Conservation (phyloP, 2,113 vertebrate genomes). For the Fulmarus glacialis region DNA sequence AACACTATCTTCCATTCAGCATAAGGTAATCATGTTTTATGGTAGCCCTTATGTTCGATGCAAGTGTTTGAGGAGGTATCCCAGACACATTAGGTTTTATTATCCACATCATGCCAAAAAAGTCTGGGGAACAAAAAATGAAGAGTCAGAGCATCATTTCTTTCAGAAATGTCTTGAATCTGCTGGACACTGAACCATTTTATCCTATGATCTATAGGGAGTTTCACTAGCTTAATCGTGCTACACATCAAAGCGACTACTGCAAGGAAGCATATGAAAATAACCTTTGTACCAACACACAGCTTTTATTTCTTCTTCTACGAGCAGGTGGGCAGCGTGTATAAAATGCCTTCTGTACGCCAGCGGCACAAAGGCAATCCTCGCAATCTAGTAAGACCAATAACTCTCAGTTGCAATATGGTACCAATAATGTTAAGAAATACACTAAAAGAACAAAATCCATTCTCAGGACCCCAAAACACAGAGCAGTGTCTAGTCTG, state of each 20-base stretch:
- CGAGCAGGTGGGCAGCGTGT: rapidly evolving
- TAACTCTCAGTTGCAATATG: neutral
- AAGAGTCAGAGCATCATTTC: neutral
- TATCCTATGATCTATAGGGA: neutral
- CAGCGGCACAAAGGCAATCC: neutral
- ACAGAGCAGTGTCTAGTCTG: rapidly evolving
- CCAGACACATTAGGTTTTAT: neutral
- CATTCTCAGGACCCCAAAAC: neutral
- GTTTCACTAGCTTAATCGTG: neutral
- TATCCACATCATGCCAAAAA: rapidly evolving
- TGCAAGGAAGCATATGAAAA: neutral
- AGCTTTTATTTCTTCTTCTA: neutral
- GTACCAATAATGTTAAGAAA: neutral
- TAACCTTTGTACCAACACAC: neutral
- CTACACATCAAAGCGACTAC: neutral
- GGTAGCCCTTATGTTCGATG: rapidly evolving
- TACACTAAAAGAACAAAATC: neutral
- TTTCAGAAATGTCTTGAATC: neutral
- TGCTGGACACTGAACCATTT: neutral
- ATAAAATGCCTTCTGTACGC: neutral
- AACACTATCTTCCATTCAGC: neutral
- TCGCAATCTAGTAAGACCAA: neutral
- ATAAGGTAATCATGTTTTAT: neutral
- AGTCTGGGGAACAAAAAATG: neutral
- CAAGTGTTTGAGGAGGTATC: neutral